These are phyloP conservation scores for Etheostoma cragini DNA, from an alignment of 2,113 vertebrate genomes.

Conservation along the genomic window DNA sequence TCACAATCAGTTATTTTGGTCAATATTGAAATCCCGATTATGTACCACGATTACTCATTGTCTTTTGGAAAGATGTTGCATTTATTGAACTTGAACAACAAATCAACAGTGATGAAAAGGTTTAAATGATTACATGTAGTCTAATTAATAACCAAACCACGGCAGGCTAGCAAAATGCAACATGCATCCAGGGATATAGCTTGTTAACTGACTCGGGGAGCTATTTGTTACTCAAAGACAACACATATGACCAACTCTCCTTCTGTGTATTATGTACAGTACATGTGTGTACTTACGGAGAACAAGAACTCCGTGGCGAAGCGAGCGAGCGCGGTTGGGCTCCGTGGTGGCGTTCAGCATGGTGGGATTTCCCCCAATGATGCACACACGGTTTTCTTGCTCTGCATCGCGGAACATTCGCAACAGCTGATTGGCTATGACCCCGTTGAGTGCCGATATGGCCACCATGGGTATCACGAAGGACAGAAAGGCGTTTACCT, in stretches of 20 bases:
- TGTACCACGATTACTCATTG: too few species aligned
- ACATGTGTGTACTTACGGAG: slow-evolving; percentile 86
- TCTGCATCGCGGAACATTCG: slow-evolving; percentile 92
- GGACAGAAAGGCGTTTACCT: slow-evolving; percentile 94
- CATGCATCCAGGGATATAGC: too few species aligned
- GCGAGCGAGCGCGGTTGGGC: slow-evolving; percentile 91
- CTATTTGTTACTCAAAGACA: neutral
- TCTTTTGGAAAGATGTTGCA: too few species aligned
- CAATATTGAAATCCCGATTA: too few species aligned
- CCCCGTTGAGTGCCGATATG: slow-evolving; percentile 92
- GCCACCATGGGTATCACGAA: slow-evolving; percentile 93
- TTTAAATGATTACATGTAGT: too few species aligned
- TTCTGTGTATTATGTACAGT: neutral
- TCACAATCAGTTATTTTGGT: too few species aligned
- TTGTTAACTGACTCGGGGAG: too few species aligned
- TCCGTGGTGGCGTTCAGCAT: slow-evolving; percentile 90
- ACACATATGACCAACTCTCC: neutral
- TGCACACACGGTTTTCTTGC: slow-evolving; percentile 89
- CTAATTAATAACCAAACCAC: too few species aligned
- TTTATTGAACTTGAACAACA: too few species aligned
- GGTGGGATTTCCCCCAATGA: slow-evolving; percentile 86
- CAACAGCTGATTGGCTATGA: slow-evolving; percentile 96
- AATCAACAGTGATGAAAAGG: too few species aligned
- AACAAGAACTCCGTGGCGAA: slow-evolving; percentile 93
- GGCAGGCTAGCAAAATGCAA: too few species aligned